These are phyloP conservation scores for Sebastiscus albofasciatus DNA, from an alignment of 2,797 vertebrate species.

Conservation along the genomic window DNA sequence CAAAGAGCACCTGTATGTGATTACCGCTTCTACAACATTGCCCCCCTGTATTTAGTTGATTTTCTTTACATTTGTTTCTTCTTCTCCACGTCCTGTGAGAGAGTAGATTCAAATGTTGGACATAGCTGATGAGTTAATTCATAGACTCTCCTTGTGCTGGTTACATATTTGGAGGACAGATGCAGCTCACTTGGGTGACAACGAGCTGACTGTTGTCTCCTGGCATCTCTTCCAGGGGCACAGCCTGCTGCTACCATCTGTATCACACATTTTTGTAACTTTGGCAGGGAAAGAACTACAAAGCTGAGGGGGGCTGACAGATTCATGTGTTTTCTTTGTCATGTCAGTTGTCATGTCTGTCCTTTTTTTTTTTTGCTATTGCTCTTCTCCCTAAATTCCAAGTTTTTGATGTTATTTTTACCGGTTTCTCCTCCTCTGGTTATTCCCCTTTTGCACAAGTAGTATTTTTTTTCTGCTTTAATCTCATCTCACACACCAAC, in stretches of 20 bases:
- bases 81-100: background rate
- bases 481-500: background rate
- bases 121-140: background rate
- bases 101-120: background rate
- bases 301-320: background rate
- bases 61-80: background rate
- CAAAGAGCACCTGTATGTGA: too few relatives aligned
- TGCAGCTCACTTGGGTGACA: background rate
- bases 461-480: background rate
- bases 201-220: constrained; percentile 26
- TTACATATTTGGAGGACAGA: constrained; percentile 24
- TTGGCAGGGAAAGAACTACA: background rate
- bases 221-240: constrained; percentile 1
- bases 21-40: too few relatives aligned
- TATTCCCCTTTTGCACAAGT: background rate
- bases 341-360: background rate
- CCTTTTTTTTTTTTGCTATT: background rate
- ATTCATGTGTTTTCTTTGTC: background rate
- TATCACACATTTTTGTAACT: constrained; percentile 8
- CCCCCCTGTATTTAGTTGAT: background rate
- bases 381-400: background rate
- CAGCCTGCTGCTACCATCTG: constrained; percentile 8
- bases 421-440: background rate
- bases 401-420: background rate
- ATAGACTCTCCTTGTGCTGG: constrained; percentile 9